Base-by-base conservation (phyloP, 2,113 vertebrate species). In the Chlorodrepanis virens region DNA sequence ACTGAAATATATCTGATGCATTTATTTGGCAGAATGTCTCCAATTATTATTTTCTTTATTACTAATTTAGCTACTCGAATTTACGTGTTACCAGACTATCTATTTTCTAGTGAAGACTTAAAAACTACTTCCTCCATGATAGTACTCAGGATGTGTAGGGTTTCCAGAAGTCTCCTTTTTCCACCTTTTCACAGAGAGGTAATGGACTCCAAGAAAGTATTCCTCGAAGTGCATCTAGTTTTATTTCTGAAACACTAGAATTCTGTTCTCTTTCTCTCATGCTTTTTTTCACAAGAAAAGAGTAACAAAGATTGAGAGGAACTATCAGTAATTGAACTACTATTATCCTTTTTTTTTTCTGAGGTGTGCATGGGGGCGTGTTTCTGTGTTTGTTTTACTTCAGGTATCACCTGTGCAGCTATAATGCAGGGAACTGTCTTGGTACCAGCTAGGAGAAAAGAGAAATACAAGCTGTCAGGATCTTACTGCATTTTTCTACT, bases 361-460 rank as follows among this genome's bases (percentile, higher is more conserved):
- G 28, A 35, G 1, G 3, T 15, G 4, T 9, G 14, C 3, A 10
- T 6, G 8, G 19, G 19, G 19, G 21, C 4, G 6, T 9, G 15
- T 35, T 76, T 50, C 37, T 50, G 20, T 68, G 21, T 10, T 87
- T 95, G 12, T 78, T 91, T 88, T 93, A 65, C 78, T 91, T 93
- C 91, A 63, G 54, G 25, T 44, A 74, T 89, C 77, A 94, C 70
- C 69, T 91, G 80, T 94, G 50, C 35, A 90, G 75, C 44, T 89
- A 23, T 67, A 91, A 94, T 95, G 94, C 90, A 79, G 22, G 39
- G 11, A 93, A 92, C 21, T n/a, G 16, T 61, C 44, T 71, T 87
- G 65, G 13, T 9, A 76, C 31, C 15, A 61, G 15, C 11, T 53
- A 60, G 21, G 7, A 61, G 5, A 50, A 39, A 83, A 83, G 9